Evolutionary conservation across 2,888 invertebrate genomes (phyloP).

Genomic region (Macrosoma leucophasiata): DNA sequence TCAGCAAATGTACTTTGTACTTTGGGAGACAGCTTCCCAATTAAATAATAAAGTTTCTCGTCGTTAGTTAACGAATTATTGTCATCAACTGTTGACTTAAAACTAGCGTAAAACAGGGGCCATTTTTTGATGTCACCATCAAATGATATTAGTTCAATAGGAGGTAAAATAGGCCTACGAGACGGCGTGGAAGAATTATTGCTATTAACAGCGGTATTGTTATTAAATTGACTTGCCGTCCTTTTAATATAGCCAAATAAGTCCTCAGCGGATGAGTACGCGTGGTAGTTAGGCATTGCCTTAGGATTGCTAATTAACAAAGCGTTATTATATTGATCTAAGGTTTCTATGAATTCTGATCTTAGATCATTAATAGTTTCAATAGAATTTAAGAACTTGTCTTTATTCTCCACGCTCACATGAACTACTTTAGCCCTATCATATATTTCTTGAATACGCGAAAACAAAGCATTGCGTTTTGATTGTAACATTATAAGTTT

Average conservation of each 20-base stretch:
- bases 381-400: no score
- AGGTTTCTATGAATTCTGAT: no score
- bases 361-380: no score
- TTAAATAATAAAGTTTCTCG: constrained; percentile 4
- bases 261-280: not conserved
- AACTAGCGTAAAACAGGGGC: constrained; percentile 10
- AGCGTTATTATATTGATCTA: constrained; percentile 21
- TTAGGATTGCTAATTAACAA: not conserved
- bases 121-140: constrained; percentile 9
- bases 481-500: no score
- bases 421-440: no score
- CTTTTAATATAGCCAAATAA: constrained; percentile 4
- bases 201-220: not conserved
- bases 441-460: no score
- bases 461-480: no score
- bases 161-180: constrained; percentile 3
- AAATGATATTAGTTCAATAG: constrained; percentile 10
- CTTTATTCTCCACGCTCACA: no score
- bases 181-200: not conserved
- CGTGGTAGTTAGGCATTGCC: not conserved
- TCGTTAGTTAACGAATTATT: not conserved
- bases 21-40: constrained; percentile 2
- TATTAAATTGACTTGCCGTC: constrained; percentile 1
- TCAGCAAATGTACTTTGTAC: constrained; percentile 1
- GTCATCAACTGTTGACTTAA: constrained; percentile 8